Evolutionary conservation across 2,888 invertebrate genomes (phyloP), one percentile per base, ranked within the genome.

Genomic region (Chymomyza amoena): DNA sequence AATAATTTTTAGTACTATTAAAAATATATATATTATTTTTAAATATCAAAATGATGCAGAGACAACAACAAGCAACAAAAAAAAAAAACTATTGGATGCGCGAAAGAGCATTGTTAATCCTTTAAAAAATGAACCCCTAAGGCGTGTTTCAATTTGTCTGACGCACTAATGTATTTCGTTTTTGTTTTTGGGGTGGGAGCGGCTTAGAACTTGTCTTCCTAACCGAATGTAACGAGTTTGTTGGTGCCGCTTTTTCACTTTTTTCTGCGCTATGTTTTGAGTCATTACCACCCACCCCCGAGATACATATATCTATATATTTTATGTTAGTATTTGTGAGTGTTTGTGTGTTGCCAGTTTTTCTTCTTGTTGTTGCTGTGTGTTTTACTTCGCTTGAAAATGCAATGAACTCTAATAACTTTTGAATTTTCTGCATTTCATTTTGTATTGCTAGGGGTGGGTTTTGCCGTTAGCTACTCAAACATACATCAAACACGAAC

Each of bases 331-430:
- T 69, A 60, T 61, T 59, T 63, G 61, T 62, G 68, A 51, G 52
- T 60, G 50, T 39, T 1, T 65, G 60, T 64, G 51, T 76, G 68
- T 64, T 73, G 69, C 66, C 71, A 69, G 68, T 74, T 66, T 72
- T 70, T 76, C 79, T 70, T 57, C 79, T 70, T 57, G 75, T 73
- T 78, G 74, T 76, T 81, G 80, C 75, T 78, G 72, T 74, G 81
- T 77, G 75, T 54, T 76, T 80, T 83, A 77, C 75, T 78, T 80
- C 79, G 78, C 83, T 84, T 84, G 87, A 87, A 88, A 89, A 90
- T 89, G 90, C 89, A 89, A 89, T 90, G 89, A 90, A 89, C 90
- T 90, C 89, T 87, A 88, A 87, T 88, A 89, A 89, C 87, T 87
- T 87, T 87, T 87, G 86, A 87, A 87, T 85, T 87, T 89, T 84